Evolutionary conservation across 2,797 vertebrate species (phyloP).

Genomic region (Syndactyla subalaris): DNA sequence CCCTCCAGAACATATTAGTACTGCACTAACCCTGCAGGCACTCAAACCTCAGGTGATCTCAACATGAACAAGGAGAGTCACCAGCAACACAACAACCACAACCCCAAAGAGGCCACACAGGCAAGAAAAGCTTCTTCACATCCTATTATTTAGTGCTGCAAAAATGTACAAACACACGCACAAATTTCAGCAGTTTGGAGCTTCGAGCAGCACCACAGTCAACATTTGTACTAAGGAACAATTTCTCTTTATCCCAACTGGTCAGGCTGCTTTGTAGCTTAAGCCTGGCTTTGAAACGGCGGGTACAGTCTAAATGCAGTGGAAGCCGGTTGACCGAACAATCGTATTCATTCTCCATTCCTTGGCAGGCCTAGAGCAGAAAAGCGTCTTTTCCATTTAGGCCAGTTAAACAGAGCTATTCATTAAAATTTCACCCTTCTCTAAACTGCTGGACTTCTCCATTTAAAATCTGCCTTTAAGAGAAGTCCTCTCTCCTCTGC

Average conservation of each 20-base stretch:
- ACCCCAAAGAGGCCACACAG: not conserved
- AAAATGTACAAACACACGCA: constrained; percentile 36
- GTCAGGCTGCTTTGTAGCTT: constrained; percentile 44
- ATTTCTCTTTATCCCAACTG: constrained; percentile 39
- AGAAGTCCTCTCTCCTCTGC: not conserved
- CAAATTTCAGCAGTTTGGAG: constrained; percentile 22
- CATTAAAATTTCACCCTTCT: constrained; percentile 39
- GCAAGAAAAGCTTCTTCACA: not conserved
- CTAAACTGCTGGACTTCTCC: not conserved
- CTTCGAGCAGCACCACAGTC: constrained; percentile 47
- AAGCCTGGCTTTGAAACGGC: constrained; percentile 55
- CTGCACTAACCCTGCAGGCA: not conserved
- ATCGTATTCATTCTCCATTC: constrained; percentile 66
- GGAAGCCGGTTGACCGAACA: constrained; percentile 59
- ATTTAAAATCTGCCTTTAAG: not conserved
- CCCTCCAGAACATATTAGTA: not conserved
- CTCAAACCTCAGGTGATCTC: not conserved
- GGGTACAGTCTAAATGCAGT: constrained; percentile 31
- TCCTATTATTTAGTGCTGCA: not conserved
- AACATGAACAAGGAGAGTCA: not conserved
- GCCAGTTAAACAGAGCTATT: constrained; percentile 51
- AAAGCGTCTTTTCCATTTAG: constrained; percentile 59
- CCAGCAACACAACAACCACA: not conserved
- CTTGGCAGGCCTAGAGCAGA: constrained; percentile 63
- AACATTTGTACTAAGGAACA: constrained; percentile 60